Evolutionary conservation across 1,140 invertebrate species (phyloP), one percentile per base, ranked within the genome.

Genomic region (Glossosoma conforme): DNA sequence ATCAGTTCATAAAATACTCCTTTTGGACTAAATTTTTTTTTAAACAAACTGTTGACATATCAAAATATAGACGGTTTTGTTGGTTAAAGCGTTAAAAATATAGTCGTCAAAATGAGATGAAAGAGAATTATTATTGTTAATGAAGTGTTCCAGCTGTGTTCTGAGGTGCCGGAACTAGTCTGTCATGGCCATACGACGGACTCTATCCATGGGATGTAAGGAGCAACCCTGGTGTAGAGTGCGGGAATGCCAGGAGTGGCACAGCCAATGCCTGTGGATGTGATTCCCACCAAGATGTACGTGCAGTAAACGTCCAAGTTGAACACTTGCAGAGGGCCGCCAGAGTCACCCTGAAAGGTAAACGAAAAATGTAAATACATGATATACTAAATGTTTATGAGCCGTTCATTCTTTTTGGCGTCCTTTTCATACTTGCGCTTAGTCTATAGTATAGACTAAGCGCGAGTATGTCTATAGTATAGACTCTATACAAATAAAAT

Each of bases 171-270:
- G n/a, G n/a, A n/a, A n/a, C n/a, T n/a, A n/a, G n/a, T n/a, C n/a
- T n/a, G n/a, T n/a, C n/a, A 60, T 5, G 72, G 70, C 79, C 78
- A 81, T 3, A 80, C 76, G n/a, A 77, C 65, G 25, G 62, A 60
- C 55, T 82, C 74, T 32, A 87, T 85, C 84, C 85, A 88, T 30
- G 79, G 74, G 13, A 84, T 58, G 58, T 81, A 86, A n/a, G 77
- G 63, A 0, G 77, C 71, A 0, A 87, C 77, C 25, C 79, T 69
- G 0, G 84, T 85, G 56, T 87, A 87, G 11, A 87, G 72, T 0
- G 81, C 83, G 0, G 84, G 79, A 30, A 73, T 62, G 10, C 74
- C 66, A 1, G 67, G 60, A 1, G 68, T 60, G 2, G 75, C 82
- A 56, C 83, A 85, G 6, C 65, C 69, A 45, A 70, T 74, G 2